phyloP scores from a whole-genome alignment of 1,140 invertebrate genomes.

The Planococcus citri region DNA sequence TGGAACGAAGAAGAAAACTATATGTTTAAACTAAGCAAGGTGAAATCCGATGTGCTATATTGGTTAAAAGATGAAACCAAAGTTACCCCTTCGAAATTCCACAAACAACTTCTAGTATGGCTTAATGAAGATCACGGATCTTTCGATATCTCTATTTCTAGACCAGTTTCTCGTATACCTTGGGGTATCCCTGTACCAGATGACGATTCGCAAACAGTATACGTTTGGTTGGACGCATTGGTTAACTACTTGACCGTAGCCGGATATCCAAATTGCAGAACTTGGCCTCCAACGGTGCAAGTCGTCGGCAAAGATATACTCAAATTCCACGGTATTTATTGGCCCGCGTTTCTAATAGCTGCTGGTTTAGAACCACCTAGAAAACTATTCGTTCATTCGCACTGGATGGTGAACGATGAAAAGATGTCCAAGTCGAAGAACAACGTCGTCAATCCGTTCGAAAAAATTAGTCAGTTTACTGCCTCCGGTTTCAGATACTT shows the following conservation, averaged over 20 bases:
- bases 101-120: slow-evolving; percentile 52
- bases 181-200: slow-evolving; percentile 80
- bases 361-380: slow-evolving; percentile 64
- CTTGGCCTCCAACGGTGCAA: slow-evolving; percentile 82
- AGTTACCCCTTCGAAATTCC: slow-evolving; percentile 56
- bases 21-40: slow-evolving; percentile 70
- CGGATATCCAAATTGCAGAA: slow-evolving; percentile 51
- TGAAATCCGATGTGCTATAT: slow-evolving; percentile 60
- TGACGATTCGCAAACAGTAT: slow-evolving; percentile 75
- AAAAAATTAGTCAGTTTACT: slow-evolving; percentile 38
- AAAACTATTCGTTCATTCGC: slow-evolving; percentile 77
- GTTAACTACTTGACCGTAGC: slow-evolving; percentile 85
- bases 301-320: slow-evolving; percentile 96
- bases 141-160: slow-evolving; percentile 75
- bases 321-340: slow-evolving; percentile 96
- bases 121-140: slow-evolving; percentile 35
- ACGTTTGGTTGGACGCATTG: slow-evolving; percentile 97
- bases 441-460: slow-evolving; percentile 75
- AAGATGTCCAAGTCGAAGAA: slow-evolving; percentile 98
- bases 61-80: slow-evolving; percentile 65
- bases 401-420: slow-evolving; percentile 80
- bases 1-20: slow-evolving; percentile 92
- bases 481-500: slow-evolving; percentile 79
- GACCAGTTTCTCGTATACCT: slow-evolving; percentile 58
- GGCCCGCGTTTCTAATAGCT: slow-evolving; percentile 97